Base-by-base conservation (phyloP, 2,113 vertebrate genomes). In the Barnardius zonarius region DNA sequence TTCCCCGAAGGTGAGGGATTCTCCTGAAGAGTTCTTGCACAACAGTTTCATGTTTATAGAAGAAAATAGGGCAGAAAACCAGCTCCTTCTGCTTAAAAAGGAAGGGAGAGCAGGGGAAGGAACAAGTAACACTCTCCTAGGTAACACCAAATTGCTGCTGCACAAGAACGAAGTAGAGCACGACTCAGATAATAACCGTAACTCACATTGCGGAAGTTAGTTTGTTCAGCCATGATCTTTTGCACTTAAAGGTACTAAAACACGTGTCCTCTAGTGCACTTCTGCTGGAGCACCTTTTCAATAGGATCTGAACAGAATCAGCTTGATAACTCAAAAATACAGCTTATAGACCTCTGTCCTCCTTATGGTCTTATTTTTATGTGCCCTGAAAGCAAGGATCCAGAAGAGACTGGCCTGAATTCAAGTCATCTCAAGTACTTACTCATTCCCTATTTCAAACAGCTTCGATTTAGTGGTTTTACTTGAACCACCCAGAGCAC, bases 351-450 rank as follows among this genome's bases (percentile, higher is more conserved):
- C 12, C n/a, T 75, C 93, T 52, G 66, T 72, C 24, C 27, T 78
- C 64, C 55, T 61, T 68, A 24, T 0, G 0, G 37, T 75, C n/a
- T 81, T 69, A 28, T 33, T 63, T 92, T 70, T 41, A 84, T 31
- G 30, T 31, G 75, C 27, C 55, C 39, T 66, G 44, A 93, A 92
- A 92, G 69, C 62, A 62, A 3, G 7, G 66, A 68, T 83, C 62
- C 86, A 89, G 84, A 87, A 75, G 11, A 87, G 44, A 84, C 77
- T 89, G 95, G 77, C 54, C 83, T 63, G 30, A 74, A 87, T 76
- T 95, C 77, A 95, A 94, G 49, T n/a, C 4, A 67, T 86, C 88
- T 94, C 52, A 87, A 95, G 91, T 91, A 87, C 94, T 84, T 89
- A 92, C 39, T 95, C 74, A 82, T 68, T 93, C 48, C 18, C 24